These are phyloP conservation scores for Drosophila sp. DNA, from an alignment of 1,140 invertebrate species.

Conservation along the genomic window DNA sequence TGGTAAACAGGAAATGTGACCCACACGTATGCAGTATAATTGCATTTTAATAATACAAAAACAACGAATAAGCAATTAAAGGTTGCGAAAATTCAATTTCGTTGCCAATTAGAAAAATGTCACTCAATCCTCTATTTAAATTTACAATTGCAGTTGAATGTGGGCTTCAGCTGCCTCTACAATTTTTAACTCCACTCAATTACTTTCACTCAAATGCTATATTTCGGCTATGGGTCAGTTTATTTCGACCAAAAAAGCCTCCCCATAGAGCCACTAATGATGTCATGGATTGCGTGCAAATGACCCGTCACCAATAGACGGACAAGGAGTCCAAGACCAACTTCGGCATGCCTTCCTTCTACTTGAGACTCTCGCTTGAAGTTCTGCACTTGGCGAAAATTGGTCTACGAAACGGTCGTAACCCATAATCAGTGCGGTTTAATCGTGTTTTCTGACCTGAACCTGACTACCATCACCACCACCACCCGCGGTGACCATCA, in stretches of 20 bases:
- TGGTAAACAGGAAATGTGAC: conserved; percentile 34
- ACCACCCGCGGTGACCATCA: conserved; percentile 26
- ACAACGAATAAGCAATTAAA: conserved; percentile 35
- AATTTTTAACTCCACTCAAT: background rate
- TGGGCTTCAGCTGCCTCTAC: too few species aligned
- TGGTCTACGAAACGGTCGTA: conserved; percentile 57
- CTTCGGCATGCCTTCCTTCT: conserved; percentile 18
- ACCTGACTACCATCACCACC: conserved; percentile 16
- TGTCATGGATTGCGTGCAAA: conserved; percentile 80
- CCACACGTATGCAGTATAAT: conserved; percentile 28
- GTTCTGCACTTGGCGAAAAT: conserved; percentile 40
- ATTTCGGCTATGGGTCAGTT: conserved; percentile 22
- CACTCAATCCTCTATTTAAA: conserved; percentile 33
- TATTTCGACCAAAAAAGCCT: conserved; percentile 7
- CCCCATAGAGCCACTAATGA: conserved; percentile 48
- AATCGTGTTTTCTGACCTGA: conserved; percentile 47
- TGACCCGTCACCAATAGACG: conserved; percentile 65
- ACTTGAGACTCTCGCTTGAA: conserved; percentile 43
- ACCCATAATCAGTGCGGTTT: conserved; percentile 67
- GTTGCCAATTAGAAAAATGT: conserved; percentile 55
- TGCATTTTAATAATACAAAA: conserved; percentile 58
- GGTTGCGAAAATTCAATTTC: conserved; percentile 42
- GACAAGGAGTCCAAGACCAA: conserved; percentile 28
- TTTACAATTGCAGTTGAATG: background rate
- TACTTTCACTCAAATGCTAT: conserved; percentile 5